Evolutionary conservation across 2,888 invertebrate species (phyloP), one percentile per base, ranked within the genome.

Genomic region (Leptinotarsa tumamoca): DNA sequence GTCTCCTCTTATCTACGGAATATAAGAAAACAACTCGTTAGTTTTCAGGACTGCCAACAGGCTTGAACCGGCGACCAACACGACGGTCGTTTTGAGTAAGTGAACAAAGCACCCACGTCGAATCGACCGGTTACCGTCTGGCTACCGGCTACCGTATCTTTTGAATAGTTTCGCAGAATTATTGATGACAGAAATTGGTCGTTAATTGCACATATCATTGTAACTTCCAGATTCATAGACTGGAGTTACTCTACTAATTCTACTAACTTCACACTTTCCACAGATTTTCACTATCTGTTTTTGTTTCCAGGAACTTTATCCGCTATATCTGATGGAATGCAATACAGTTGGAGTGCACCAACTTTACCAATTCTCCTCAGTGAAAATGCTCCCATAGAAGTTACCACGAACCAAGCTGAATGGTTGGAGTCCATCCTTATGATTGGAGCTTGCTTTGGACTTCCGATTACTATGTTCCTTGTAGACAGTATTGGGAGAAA

Each of bases 311-410:
- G 86, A 76, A 88, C 88, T 7, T 74, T 88, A 52, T 86, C 87
- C 51, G 88, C 87, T 13, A 86, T 89, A 69, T 87, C 88, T 23
- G 89, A 89, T 85, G 89, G 89, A 56, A 88, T 89, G 86, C 87
- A 88, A 79, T 89, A 89, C 68, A 87, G 87, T 17, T 89, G 89
- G 89, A 87, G 88, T 17, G 86, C 88, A 2, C 88, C 89, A 5
- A 83, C 87, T 4, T 84, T 88, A 7, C 89, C 88, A 0, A 82
- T 87, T 23, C 81, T 89, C 0, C 77, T 85, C 66, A 73, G 80
- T 4, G 78, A 79, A 1, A 81, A 84, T 58, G 82, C 84, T 50
- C 87, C 87, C 5, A 82, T 88, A 4, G 67, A 79, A 68, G 84
- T 87, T 68, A 83, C 84, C 10, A 79, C 82, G 71, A 33, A 72